These are phyloP conservation scores for Drosophila kambysellisi DNA, from an alignment of 2,888 invertebrate genomes.

Conservation along the genomic window DNA sequence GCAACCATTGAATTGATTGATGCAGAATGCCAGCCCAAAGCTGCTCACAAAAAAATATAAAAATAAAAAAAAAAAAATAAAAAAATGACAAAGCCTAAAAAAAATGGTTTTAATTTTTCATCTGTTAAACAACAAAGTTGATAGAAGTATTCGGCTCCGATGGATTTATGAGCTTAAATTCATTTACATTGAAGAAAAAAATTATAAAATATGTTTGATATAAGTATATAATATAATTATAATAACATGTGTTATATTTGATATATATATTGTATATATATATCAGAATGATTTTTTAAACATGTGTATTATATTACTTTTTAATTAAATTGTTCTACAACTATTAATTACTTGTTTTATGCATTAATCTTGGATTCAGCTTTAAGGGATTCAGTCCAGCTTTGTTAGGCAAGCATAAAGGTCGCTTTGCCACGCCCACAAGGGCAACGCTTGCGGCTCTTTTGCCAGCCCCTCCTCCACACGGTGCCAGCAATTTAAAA, in stretches of 20 bases:
- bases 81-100: neutral
- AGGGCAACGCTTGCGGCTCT: conserved; percentile 15
- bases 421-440: conserved; percentile 31
- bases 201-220: neutral
- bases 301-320: neutral
- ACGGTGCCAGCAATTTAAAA: conserved; percentile 68
- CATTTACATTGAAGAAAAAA: neutral
- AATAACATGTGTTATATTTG: neutral
- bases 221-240: neutral
- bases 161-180: neutral
- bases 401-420: conserved; percentile 15
- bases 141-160: neutral
- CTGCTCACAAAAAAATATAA: neutral
- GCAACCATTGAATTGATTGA: conserved; percentile 61
- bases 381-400: neutral
- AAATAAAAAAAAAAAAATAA: no score
- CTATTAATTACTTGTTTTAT: neutral
- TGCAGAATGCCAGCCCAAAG: conserved; percentile 52
- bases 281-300: neutral
- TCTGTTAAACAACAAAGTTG: neutral
- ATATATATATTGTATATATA: neutral
- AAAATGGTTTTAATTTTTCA: neutral
- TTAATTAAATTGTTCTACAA: neutral
- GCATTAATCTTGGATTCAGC: neutral
- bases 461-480: conserved; percentile 41